Evolutionary conservation across 2,888 invertebrate genomes (phyloP).

Genomic region (Coenonympha arcania): DNA sequence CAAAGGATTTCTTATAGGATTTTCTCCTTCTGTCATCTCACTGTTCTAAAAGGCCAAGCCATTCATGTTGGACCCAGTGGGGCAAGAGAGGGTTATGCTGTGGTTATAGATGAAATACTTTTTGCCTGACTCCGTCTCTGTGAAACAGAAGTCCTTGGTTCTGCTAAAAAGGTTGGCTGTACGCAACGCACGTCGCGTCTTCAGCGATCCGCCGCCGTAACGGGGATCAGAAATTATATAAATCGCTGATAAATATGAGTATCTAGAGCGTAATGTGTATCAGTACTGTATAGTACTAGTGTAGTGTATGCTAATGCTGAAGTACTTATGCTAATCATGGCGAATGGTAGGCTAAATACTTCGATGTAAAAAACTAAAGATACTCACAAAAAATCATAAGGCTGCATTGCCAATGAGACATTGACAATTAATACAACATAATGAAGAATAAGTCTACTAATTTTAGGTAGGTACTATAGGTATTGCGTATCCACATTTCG

Average conservation of each 20-base stretch:
- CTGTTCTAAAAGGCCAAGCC: no score
- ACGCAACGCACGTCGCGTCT: slow-evolving; percentile 38
- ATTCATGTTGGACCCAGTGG: no score
- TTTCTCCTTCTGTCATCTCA: no score
- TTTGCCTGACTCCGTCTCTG: slow-evolving; percentile 29
- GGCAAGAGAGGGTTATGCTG: no score
- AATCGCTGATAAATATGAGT: slow-evolving; percentile 37
- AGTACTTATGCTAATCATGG: slow-evolving; percentile 35
- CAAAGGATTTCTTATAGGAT: no score
- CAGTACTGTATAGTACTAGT: slow-evolving; percentile 3
- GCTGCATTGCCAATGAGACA: no score
- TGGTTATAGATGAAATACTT: no score
- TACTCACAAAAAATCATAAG: neutral
- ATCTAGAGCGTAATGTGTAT: slow-evolving; percentile 19
- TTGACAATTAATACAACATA: no score
- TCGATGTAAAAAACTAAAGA: neutral
- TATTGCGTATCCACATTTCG: no score
- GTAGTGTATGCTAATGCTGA: slow-evolving; percentile 32
- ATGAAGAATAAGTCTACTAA: no score
- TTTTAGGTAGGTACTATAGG: no score
- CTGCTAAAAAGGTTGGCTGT: slow-evolving; percentile 37
- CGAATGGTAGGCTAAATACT: slow-evolving; percentile 24
- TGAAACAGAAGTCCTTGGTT: slow-evolving; percentile 29
- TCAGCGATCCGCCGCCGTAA: slow-evolving; percentile 31
- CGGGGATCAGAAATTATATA: slow-evolving; percentile 33